Base-by-base conservation (phyloP, 2,113 vertebrate species). In the Geococcyx californianus region DNA sequence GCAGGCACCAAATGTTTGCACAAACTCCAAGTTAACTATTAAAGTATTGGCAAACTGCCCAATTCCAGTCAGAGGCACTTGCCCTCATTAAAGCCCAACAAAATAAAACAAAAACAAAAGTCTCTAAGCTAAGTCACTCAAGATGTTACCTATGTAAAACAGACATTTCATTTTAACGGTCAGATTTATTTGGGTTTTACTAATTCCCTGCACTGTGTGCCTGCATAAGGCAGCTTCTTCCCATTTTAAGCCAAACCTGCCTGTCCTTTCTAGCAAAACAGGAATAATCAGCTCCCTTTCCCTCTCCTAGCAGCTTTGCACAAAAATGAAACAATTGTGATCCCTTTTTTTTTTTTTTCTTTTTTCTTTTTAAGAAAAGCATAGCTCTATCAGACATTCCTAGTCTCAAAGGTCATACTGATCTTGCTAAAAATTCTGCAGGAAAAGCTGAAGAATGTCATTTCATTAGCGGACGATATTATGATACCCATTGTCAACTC, bases 21-120 rank as follows among this genome's bases (percentile, higher is more conserved):
- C 94, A 93, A 95, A 94, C 69, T 95, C 76, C 76, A 78, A 94
- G 93, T 89, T 95, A 90, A 92, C 90, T 87, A 94, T 90, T 93
- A 94, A 95, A 74, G n/a, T 54, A n/a, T 5, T 92, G 94, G 94
- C 93, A 94, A 93, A 84, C 19, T 47, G 92, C 95, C 93, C 76
- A 75, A 74, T 87, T 66, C 64, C 64, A 90, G 83, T 94, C 90
- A 92, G 92, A 96, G 54, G 86, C 72, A 84, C 88, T 95, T 76
- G 76, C 60, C 31, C 66, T 95, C 85, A 95, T 92, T 93, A 95
- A 86, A 93, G 66, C 56, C 36, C 54, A 94, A 81, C 73, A 87
- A 96, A 93, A 95, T 89, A 95, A 95, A 96, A 74, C 74, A 91
- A 87, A 93, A 90, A 56, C 47, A 77, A 93, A 91, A 91, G 79